These are phyloP conservation scores for Calliphora vicina DNA, from an alignment of 1,140 invertebrate species.

Conservation along the genomic window DNA sequence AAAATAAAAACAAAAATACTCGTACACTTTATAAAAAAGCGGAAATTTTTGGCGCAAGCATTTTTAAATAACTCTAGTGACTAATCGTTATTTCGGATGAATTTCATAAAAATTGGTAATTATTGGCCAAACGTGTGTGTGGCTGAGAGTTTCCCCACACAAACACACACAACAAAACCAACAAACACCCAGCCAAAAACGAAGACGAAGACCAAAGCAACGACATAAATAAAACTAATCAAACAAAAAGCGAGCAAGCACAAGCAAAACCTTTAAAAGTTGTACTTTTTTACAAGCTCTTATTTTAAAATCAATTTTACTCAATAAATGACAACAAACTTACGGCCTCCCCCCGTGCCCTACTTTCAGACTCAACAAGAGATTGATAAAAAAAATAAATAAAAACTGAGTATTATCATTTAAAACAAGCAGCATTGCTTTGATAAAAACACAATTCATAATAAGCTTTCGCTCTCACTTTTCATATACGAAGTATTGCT, in stretches of 20 bases:
- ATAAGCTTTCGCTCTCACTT: conserved; percentile 5
- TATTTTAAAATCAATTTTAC: background rate
- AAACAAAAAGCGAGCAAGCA: background rate
- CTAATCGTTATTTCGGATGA: conserved; percentile 31
- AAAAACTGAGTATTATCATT: too few relatives aligned
- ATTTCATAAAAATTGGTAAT: conserved; percentile 20
- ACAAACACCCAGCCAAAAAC: background rate
- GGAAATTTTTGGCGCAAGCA: conserved; percentile 27
- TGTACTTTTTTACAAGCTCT: background rate
- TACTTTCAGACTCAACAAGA: too few relatives aligned
- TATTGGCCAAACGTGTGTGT: background rate
- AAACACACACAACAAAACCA: background rate
- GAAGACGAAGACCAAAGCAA: background rate
- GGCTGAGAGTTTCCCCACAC: background rate
- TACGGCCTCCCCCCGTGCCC: too few relatives aligned
- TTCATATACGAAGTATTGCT: background rate
- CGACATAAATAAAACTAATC: background rate
- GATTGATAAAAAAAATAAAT: too few relatives aligned
- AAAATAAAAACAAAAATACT: background rate
- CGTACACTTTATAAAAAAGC: background rate
- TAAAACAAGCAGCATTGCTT: too few relatives aligned
- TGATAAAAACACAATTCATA: background rate
- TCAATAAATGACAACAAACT: background rate
- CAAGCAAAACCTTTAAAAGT: background rate
- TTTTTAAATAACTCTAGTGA: conserved; percentile 26